phyloP scores from a whole-genome alignment of 2,888 invertebrate genomes.

The Drosophila kambysellisi region DNA sequence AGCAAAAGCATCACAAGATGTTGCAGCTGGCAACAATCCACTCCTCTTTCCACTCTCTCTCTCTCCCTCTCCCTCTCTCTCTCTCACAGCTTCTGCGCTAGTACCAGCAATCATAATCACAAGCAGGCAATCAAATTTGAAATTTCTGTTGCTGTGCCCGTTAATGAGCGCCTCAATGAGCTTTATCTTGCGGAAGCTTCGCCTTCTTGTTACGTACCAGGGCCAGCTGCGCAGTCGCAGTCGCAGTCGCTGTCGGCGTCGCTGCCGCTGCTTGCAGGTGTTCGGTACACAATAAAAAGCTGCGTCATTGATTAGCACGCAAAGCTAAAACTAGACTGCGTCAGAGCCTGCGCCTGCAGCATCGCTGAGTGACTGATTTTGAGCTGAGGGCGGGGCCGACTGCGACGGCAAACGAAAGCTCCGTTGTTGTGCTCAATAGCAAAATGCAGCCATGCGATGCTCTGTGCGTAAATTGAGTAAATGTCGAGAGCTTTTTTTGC shows the following conservation, averaged over 20 bases:
- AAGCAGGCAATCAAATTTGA: constrained; percentile 62
- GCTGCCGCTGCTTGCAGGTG: constrained; percentile 59
- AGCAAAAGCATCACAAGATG: constrained; percentile 61
- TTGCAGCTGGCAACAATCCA: constrained; percentile 41
- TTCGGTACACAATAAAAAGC: constrained; percentile 58
- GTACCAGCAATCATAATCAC: constrained; percentile 58
- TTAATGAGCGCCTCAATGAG: constrained; percentile 64
- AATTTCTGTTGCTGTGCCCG: constrained; percentile 45
- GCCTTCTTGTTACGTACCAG: constrained; percentile 39
- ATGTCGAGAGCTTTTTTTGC: constrained; percentile 2
- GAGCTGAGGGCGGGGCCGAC: neutral
- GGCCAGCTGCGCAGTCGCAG: constrained; percentile 55
- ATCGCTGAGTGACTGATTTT: neutral
- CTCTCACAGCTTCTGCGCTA: neutral
- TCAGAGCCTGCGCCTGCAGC: constrained; percentile 7
- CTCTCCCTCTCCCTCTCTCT: neutral
- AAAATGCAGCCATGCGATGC: constrained; percentile 5
- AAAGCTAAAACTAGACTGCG: constrained; percentile 54
- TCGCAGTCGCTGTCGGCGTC: constrained; percentile 8
- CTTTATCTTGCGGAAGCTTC: constrained; percentile 62
- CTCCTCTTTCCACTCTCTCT: constrained; percentile 11
- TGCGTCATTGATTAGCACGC: constrained; percentile 75
- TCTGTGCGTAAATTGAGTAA: constrained; percentile 9
- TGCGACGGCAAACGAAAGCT: constrained; percentile 11
- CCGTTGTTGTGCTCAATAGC: neutral